phyloP scores from a whole-genome alignment of 2,797 vertebrate genomes.

The Mastacembelus armatus region DNA sequence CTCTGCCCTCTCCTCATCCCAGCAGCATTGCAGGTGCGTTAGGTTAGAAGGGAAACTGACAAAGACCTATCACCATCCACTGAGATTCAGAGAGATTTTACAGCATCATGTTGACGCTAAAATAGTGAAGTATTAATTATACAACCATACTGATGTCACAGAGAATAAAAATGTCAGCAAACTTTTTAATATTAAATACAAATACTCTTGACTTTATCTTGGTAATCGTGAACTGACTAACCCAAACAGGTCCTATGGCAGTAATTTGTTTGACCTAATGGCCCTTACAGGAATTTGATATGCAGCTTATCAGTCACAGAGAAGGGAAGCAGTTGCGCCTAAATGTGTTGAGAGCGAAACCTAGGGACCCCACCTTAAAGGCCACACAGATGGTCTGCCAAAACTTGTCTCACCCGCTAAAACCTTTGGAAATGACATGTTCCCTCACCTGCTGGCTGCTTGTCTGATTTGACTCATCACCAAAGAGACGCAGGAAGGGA shows the following conservation, averaged over 20 bases:
- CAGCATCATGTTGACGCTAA: constrained; percentile 2
- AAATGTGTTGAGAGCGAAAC: constrained; percentile 29
- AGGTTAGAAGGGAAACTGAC: background rate
- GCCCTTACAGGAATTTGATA: constrained; percentile 24
- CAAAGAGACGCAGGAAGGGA: background rate
- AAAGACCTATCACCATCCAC: background rate
- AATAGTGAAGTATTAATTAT: background rate
- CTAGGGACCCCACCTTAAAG: constrained; percentile 48
- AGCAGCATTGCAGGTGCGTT: constrained; percentile 70
- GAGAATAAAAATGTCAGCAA: background rate
- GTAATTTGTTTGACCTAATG: constrained; percentile 6
- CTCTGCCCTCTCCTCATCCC: constrained; percentile 25
- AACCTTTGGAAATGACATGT: constrained; percentile 56
- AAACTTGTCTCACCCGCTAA: constrained; percentile 38
- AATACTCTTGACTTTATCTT: background rate
- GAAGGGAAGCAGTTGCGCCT: constrained; percentile 16
- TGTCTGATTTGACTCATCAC: constrained; percentile 50
- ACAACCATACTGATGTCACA: background rate
- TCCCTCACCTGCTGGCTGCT: constrained; percentile 54
- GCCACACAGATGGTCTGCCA: constrained; percentile 58
- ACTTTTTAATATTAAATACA: background rate
- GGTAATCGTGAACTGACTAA: background rate
- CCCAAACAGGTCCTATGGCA: background rate
- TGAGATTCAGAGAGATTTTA: background rate
- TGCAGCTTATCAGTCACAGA: constrained; percentile 34